Conservation (phyloP, 2,113 vertebrate genomes). For the Tylochromis polylepis region DNA sequence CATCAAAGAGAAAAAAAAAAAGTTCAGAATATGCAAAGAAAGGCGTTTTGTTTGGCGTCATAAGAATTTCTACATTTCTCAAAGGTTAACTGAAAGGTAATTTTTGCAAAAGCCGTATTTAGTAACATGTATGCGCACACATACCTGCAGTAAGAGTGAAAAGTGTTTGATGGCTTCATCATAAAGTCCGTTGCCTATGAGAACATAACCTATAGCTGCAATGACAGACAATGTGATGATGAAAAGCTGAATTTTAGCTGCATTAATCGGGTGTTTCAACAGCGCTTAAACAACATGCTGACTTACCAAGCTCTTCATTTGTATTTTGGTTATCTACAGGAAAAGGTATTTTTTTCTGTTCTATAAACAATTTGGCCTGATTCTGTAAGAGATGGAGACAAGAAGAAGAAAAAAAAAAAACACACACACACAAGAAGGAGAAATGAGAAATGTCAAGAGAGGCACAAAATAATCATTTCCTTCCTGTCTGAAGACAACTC, state of each 20-base stretch:
- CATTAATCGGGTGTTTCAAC: background rate
- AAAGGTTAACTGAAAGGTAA: background rate
- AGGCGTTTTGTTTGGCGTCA: background rate
- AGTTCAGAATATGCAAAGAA: background rate
- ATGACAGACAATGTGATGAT: background rate
- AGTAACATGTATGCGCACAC: background rate
- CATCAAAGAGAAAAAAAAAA: conserved; percentile 41
- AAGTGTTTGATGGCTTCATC: conserved; percentile 97
- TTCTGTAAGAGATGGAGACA: conserved; percentile 69
- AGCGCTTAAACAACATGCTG: background rate
- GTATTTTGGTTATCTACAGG: conserved; percentile 85
- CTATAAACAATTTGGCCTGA: conserved; percentile 89
- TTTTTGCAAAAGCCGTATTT: background rate
- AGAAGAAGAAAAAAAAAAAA: background rate
- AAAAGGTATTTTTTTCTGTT: conserved; percentile 94
- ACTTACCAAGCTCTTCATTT: conserved; percentile 92
- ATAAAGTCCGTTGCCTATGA: conserved; percentile 90
- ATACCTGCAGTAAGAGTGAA: conserved; percentile 91
- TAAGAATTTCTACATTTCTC: background rate
- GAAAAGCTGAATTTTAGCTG: background rate
- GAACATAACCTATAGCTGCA: conserved; percentile 91
- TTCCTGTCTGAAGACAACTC: background rate
- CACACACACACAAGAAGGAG: background rate
- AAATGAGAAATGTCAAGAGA: background rate
- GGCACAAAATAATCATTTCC: background rate